Percentiles rank a stretch among this genome's conserved stretches.
These are phyloP conservation scores for Murina feae DNA, from an alignment of 2,113 vertebrate genomes.

Conservation along the genomic window DNA sequence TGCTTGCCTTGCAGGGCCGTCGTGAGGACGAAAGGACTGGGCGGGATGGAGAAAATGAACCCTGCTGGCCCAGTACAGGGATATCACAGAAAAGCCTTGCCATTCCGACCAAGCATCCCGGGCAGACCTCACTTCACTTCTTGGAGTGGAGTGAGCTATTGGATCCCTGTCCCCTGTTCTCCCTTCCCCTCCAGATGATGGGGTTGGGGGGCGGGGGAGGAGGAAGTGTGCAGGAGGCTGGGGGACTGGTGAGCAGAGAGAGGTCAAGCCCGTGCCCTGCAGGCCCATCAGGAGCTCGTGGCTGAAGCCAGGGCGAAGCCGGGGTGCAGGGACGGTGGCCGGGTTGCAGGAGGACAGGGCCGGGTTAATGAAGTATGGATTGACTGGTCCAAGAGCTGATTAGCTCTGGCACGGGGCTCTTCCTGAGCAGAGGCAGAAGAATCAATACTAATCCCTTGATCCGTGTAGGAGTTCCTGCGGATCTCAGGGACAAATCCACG, in stretches of 20 bases:
- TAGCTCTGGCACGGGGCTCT: slow-evolving; percentile 56
- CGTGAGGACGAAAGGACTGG: not conserved
- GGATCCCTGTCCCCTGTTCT: not conserved
- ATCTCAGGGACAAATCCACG: not conserved
- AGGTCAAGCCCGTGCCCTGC: not conserved
- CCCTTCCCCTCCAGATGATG: not conserved
- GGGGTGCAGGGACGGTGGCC: not conserved
- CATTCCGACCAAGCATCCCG: not conserved
- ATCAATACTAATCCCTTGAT: slow-evolving; percentile 73
- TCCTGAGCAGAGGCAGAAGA: slow-evolving; percentile 31
- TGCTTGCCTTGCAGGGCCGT: not conserved
- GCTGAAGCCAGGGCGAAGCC: not conserved
- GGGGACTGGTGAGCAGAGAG: not conserved
- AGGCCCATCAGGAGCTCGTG: not conserved
- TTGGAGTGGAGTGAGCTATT: not conserved
- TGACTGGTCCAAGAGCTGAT: slow-evolving; percentile 65
- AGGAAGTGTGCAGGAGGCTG: not conserved
- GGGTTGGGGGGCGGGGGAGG: not conserved
- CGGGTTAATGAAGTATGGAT: slow-evolving; percentile 69
- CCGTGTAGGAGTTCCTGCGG: slow-evolving; percentile 64
- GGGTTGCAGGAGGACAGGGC: not conserved
- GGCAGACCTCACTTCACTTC: not conserved
- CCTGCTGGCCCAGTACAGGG: not conserved
- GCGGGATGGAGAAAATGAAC: not conserved
- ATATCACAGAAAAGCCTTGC: not conserved